phyloP scores from a whole-genome alignment of 2,797 vertebrate species.

The Thamnophis elegans region DNA sequence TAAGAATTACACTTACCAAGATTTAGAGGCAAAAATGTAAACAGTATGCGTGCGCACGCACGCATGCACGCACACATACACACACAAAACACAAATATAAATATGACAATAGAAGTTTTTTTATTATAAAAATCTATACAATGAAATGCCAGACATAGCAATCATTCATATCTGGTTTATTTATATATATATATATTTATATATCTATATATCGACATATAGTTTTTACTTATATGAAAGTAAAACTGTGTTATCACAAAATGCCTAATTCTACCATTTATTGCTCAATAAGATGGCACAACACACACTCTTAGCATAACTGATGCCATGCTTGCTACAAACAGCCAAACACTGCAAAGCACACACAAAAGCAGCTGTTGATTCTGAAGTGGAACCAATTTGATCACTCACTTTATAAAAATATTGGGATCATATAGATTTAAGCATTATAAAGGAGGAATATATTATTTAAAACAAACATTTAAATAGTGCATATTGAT shows the following conservation, averaged over 20 bases:
- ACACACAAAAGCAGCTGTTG: constrained; percentile 79
- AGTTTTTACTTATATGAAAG: constrained; percentile 73
- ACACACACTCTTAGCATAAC: constrained; percentile 78
- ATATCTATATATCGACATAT: constrained; percentile 76
- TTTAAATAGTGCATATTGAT: constrained; percentile 83
- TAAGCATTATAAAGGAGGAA: constrained; percentile 83
- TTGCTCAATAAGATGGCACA: constrained; percentile 89
- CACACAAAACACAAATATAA: constrained; percentile 31
- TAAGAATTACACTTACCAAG: not conserved
- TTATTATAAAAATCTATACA: constrained; percentile 83
- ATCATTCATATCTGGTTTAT: constrained; percentile 72
- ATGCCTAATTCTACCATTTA: constrained; percentile 78
- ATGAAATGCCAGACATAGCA: constrained; percentile 75
- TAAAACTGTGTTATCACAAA: constrained; percentile 73
- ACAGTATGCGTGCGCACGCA: not conserved
- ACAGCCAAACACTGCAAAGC: constrained; percentile 73
- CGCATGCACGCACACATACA: not conserved
- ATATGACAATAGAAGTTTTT: constrained; percentile 72
- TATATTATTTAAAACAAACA: constrained; percentile 84
- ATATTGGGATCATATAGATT: constrained; percentile 83
- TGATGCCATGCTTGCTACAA: constrained; percentile 84
- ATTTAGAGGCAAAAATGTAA: not conserved
- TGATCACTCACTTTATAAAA: constrained; percentile 81
- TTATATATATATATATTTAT: constrained; percentile 72
- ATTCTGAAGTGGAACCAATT: constrained; percentile 79